These are phyloP conservation scores for Macrosteles quadrilineatus DNA, from an alignment of 1,140 invertebrate species.

Conservation along the genomic window DNA sequence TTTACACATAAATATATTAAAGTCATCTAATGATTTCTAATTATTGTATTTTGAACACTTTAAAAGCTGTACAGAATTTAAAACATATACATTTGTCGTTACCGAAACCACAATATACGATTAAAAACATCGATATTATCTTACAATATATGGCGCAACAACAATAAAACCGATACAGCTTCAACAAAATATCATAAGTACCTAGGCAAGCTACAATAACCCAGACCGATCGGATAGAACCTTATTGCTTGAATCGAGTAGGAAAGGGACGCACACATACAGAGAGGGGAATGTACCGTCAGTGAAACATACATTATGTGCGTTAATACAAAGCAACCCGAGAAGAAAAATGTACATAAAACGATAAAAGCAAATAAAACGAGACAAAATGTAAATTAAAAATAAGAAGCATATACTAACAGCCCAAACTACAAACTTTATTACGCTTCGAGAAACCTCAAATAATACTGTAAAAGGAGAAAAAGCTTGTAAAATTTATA, in stretches of 20 bases:
- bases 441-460: slow-evolving; percentile 8
- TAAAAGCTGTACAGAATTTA: slow-evolving; percentile 22
- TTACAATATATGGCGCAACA: slow-evolving; percentile 20
- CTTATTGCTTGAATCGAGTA: slow-evolving; percentile 23
- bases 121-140: slow-evolving; percentile 21
- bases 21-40: slow-evolving; percentile 8
- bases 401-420: slow-evolving; percentile 24
- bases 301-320: slow-evolving; percentile 11
- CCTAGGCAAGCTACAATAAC: slow-evolving; percentile 12
- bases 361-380: slow-evolving; percentile 14
- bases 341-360: slow-evolving; percentile 13
- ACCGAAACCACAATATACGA: slow-evolving; percentile 17
- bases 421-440: slow-evolving; percentile 20
- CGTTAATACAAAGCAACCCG: slow-evolving; percentile 22
- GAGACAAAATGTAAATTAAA: not conserved
- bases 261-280: slow-evolving; percentile 21
- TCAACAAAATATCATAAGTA: slow-evolving; percentile 16
- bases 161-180: slow-evolving; percentile 3
- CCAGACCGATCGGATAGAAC: not conserved
- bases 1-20: slow-evolving; percentile 11
- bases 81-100: slow-evolving; percentile 10
- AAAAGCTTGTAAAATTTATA: slow-evolving; percentile 10
- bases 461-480: slow-evolving; percentile 23
- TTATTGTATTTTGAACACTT: slow-evolving; percentile 26
- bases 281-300: slow-evolving; percentile 16